These are phyloP conservation scores for Penaeus indicus DNA, from an alignment of 1,140 invertebrate genomes.

Conservation along the genomic window DNA sequence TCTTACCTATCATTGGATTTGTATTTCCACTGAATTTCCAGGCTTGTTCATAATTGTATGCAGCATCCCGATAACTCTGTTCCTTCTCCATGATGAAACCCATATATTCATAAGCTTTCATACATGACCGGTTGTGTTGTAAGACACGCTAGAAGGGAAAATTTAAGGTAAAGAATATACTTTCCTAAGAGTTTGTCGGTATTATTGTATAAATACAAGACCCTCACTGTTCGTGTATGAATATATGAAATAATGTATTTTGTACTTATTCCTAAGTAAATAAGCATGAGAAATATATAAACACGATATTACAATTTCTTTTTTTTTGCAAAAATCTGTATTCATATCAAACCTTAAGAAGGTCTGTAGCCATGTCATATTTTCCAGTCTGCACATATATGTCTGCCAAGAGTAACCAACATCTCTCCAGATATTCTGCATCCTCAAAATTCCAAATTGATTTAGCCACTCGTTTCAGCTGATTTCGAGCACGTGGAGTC, in stretches of 20 bases:
- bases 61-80: conserved; percentile 89
- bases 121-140: conserved; percentile 90
- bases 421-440: conserved; percentile 94
- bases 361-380: conserved; percentile 86
- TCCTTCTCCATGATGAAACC: conserved; percentile 93
- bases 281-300: too few relatives aligned
- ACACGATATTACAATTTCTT: not conserved
- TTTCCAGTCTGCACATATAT: conserved; percentile 91
- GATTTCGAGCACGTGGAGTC: conserved; percentile 79
- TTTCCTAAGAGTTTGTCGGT: too few relatives aligned
- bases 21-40: conserved; percentile 86
- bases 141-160: conserved; percentile 76
- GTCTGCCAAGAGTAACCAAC: conserved; percentile 93
- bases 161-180: not conserved
- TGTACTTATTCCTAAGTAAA: too few relatives aligned
- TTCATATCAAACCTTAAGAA: conserved; percentile 75
- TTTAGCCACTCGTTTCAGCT: conserved; percentile 90
- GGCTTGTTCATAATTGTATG: conserved; percentile 84
- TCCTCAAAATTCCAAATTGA: conserved; percentile 93
- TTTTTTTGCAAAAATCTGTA: not conserved
- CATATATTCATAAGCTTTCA: conserved; percentile 90
- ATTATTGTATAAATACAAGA: too few relatives aligned
- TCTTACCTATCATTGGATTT: conserved; percentile 81
- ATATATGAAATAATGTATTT: too few relatives aligned
- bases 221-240: too few relatives aligned